Conservation (phyloP, 2,113 vertebrate species). For the Chlorodrepanis virens region DNA sequence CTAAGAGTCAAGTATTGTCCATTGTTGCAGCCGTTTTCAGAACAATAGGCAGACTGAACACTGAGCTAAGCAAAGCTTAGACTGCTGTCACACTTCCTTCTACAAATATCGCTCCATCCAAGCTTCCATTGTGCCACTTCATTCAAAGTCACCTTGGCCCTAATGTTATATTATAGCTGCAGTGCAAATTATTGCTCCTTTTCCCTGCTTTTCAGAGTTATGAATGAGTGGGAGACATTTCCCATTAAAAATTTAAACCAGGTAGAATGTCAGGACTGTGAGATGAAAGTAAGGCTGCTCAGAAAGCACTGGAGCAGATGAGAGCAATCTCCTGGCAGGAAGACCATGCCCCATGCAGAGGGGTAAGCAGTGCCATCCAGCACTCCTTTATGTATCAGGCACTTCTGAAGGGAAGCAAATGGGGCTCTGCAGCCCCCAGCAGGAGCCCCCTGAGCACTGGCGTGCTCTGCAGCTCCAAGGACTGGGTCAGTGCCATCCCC, state of each 20-base stretch:
- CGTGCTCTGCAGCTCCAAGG: neutral
- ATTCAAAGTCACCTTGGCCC: neutral
- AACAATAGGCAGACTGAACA: neutral
- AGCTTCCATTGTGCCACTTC: neutral
- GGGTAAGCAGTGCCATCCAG: neutral
- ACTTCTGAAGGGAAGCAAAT: neutral
- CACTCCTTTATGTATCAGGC: neutral
- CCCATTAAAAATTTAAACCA: constrained; percentile 13
- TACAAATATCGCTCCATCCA: neutral
- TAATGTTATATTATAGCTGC: neutral
- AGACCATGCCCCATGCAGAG: fast-evolving
- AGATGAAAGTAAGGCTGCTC: neutral
- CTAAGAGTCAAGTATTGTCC: neutral
- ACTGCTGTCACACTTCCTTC: neutral
- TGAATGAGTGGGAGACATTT: neutral
- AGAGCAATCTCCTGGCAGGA: neutral
- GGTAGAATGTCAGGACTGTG: neutral
- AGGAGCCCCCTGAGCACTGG: neutral
- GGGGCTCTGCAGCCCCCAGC: neutral
- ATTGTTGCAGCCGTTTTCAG: neutral
- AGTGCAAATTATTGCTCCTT: neutral
- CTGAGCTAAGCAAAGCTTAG: neutral
- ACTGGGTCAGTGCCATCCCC: neutral
- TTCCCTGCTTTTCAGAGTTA: neutral
- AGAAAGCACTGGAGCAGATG: neutral